Evolutionary conservation across 2,113 vertebrate species (phyloP).

Genomic region (Corythoichthys intestinalis): DNA sequence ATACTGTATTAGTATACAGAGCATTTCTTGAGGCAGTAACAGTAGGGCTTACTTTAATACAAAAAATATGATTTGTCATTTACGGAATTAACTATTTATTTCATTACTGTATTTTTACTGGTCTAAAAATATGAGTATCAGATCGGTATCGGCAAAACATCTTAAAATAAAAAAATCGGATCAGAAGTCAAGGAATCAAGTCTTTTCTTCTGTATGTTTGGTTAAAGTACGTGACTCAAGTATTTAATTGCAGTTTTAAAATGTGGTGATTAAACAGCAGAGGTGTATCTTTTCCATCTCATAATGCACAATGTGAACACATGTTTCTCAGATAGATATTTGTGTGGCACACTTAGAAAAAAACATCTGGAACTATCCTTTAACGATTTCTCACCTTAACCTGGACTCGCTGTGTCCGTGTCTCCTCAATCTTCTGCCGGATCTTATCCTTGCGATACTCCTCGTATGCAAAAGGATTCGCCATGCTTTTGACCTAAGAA

Average conservation of each 20-base stretch:
- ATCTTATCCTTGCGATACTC: constrained; percentile 96
- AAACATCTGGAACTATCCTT: not conserved
- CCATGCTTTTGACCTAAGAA: constrained; percentile 89
- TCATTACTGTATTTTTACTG: no score
- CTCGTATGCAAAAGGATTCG: constrained; percentile 95
- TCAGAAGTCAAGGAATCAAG: no score
- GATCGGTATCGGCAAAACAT: no score
- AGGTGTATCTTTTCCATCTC: not conserved
- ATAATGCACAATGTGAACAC: not conserved
- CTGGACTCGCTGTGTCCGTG: constrained; percentile 87
- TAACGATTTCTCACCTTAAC: constrained; percentile 77
- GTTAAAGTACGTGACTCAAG: not conserved
- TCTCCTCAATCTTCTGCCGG: constrained; percentile 95
- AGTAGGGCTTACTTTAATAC: no score
- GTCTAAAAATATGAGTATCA: no score
- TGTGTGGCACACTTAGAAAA: not conserved
- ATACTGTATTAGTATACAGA: no score
- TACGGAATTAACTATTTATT: no score
- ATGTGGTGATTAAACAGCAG: not conserved
- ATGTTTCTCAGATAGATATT: not conserved
- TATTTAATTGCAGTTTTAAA: not conserved
- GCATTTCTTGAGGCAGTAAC: no score
- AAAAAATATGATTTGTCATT: no score
- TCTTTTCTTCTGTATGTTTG: no score
- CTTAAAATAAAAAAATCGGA: no score